These are phyloP conservation scores for Steinernema feltiae DNA, from an alignment of 1,140 invertebrate genomes.

Conservation along the genomic window DNA sequence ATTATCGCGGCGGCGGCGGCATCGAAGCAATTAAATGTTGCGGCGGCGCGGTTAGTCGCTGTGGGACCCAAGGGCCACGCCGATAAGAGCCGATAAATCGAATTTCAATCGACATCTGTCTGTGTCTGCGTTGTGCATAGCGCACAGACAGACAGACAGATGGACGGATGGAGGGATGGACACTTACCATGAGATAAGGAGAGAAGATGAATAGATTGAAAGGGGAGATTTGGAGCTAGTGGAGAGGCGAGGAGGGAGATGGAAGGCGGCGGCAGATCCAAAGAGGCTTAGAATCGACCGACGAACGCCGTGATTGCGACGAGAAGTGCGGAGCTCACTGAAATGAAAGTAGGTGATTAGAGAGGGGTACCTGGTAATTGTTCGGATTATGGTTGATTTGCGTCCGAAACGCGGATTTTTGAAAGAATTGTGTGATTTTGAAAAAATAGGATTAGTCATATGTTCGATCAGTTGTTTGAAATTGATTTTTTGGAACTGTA, in stretches of 20 bases:
- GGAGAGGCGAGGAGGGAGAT: background rate
- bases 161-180: no score
- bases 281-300: background rate
- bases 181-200: conserved; percentile 11
- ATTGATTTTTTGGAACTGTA: no score
- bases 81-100: no score
- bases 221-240: background rate
- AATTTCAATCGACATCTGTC: conserved; percentile 8
- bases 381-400: no score
- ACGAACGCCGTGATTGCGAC: background rate
- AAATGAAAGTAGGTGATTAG: background rate
- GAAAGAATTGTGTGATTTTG: no score
- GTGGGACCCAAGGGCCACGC: background rate
- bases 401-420: no score
- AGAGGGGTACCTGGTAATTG: no score
- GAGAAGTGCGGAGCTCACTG: background rate
- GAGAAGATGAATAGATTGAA: background rate
- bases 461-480: no score
- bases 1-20: background rate
- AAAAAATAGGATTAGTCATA: no score
- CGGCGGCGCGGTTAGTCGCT: background rate
- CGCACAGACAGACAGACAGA: no score
- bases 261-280: no score
- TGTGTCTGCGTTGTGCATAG: no score
- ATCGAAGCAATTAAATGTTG: background rate